A percentile compares a stretch with the other conserved stretches of the same genome.
Conservation (phyloP, 2,888 invertebrate species). For the Malacosoma neustria region DNA sequence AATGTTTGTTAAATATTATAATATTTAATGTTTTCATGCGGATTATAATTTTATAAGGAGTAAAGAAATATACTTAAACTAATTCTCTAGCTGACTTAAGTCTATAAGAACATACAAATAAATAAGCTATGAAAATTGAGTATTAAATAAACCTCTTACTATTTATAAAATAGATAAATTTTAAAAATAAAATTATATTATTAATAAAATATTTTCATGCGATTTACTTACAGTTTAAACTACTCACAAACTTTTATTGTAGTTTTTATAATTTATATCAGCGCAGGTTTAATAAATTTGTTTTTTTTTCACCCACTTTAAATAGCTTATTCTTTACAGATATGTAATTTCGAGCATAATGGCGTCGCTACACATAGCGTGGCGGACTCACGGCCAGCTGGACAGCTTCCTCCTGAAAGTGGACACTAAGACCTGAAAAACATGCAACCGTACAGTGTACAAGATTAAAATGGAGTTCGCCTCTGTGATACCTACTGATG, state of each 20-base stretch:
- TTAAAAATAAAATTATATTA: neutral
- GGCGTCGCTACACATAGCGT: conserved; percentile 43
- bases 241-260: neutral
- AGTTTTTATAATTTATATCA: neutral
- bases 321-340: conserved; percentile 38
- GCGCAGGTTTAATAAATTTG: neutral
- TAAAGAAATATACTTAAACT: too few relatives aligned
- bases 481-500: conserved; percentile 56
- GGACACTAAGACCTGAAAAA: conserved; percentile 55
- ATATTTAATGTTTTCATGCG: too few relatives aligned
- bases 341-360: conserved; percentile 44
- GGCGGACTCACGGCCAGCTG: conserved; percentile 29
- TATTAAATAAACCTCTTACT: neutral
- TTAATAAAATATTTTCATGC: neutral
- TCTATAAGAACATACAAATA: too few relatives aligned
- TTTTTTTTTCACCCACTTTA: neutral
- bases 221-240: neutral
- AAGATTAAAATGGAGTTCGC: conserved; percentile 56
- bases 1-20: too few relatives aligned
- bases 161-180: conserved; percentile 1
- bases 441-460: conserved; percentile 21
- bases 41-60: too few relatives aligned
- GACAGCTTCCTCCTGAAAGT: conserved; percentile 49
- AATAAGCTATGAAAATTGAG: too few relatives aligned
- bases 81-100: too few relatives aligned